phyloP scores from a whole-genome alignment of 2,113 vertebrate genomes.

The Channa argus region DNA sequence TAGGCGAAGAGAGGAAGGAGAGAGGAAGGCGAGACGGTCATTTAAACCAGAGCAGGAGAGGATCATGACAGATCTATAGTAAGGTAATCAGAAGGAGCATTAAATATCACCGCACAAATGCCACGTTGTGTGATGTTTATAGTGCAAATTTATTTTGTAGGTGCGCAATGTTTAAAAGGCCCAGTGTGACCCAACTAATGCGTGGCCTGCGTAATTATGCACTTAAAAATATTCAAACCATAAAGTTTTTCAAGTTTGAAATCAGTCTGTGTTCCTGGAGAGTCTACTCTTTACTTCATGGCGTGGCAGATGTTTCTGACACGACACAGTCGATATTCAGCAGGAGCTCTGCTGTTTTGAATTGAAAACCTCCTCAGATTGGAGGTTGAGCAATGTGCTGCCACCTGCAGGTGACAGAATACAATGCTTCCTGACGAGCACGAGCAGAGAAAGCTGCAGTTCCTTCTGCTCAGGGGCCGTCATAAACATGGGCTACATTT shows the following conservation, averaged over 20 bases:
- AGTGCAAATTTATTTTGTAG: neutral
- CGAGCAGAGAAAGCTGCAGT: neutral
- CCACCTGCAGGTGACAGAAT: conserved; percentile 68
- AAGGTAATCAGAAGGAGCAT: conserved; percentile 20
- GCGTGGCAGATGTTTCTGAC: neutral
- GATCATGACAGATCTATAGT: conserved; percentile 30
- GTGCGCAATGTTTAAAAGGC: conserved; percentile 1
- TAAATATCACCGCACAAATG: conserved; percentile 10
- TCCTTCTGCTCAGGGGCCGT: neutral
- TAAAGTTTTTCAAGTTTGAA: neutral
- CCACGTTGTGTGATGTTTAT: neutral
- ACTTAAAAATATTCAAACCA: neutral
- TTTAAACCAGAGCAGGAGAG: conserved; percentile 42
- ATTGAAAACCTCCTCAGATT: conserved; percentile 57
- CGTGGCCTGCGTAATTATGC: conserved; percentile 17
- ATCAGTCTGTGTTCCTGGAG: neutral
- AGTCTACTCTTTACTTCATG: conserved; percentile 6
- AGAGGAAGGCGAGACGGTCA: conserved; percentile 59
- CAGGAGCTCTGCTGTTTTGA: conserved; percentile 52
- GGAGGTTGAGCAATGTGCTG: conserved; percentile 53
- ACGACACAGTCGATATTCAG: conserved; percentile 38
- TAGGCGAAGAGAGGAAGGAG: conserved; percentile 66
- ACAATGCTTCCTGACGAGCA: neutral
- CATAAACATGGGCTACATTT: too few species aligned
- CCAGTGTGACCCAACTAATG: neutral